phyloP scores from a whole-genome alignment of 2,888 invertebrate species.

The Mimachlamys varia region DNA sequence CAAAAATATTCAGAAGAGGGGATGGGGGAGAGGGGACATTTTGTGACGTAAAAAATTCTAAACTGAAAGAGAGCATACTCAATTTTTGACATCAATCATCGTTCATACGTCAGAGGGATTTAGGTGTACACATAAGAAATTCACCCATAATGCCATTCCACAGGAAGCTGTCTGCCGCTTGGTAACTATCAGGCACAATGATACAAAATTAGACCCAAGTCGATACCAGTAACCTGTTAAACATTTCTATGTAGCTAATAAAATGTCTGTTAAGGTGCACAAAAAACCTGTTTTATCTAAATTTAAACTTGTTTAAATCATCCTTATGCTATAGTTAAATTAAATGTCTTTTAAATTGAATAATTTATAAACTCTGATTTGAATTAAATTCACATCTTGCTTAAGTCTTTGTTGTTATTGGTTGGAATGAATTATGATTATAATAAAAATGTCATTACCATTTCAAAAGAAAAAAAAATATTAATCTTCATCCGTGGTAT shows the following conservation, averaged over 20 bases:
- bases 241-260: slow-evolving; percentile 2
- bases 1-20: too few relatives aligned
- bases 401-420: background rate
- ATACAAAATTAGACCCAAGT: background rate
- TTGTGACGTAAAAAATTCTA: too few relatives aligned
- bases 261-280: background rate
- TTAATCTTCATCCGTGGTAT: too few relatives aligned
- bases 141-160: slow-evolving; percentile 15
- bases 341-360: background rate
- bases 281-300: background rate
- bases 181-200: background rate
- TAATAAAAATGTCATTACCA: background rate
- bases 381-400: background rate
- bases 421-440: background rate
- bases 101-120: background rate
- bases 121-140: background rate
- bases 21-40: too few relatives aligned
- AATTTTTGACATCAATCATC: background rate
- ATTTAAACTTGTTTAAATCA: background rate
- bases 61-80: too few relatives aligned
- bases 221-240: background rate
- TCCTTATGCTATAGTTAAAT: background rate
- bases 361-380: background rate
- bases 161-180: background rate
- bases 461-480: too few relatives aligned